Conservation (phyloP, 1,140 invertebrate genomes). For the Grapholita molesta region DNA sequence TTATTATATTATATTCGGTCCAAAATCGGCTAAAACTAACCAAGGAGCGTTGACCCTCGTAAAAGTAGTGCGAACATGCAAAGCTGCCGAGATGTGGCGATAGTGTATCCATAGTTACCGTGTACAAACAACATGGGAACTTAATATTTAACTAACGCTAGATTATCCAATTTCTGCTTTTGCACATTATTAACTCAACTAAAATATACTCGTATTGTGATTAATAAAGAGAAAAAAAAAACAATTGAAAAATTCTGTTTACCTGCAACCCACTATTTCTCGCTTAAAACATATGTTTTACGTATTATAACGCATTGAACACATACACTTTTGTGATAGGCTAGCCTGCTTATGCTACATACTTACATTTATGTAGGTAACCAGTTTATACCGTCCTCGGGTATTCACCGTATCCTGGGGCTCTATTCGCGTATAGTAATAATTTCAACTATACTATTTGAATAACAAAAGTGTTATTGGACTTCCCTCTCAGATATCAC, state of each 20-base stretch:
- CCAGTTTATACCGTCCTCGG: not conserved
- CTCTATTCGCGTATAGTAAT: not conserved
- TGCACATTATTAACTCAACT: not conserved
- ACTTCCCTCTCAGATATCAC: not conserved
- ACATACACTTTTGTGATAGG: not conserved
- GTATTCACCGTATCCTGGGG: not conserved
- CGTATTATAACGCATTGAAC: too few relatives aligned
- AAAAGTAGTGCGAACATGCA: conserved; percentile 26
- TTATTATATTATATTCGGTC: conserved; percentile 5
- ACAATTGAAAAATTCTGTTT: too few relatives aligned
- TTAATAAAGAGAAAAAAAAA: too few relatives aligned
- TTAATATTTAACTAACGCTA: conserved; percentile 7
- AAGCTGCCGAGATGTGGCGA: conserved; percentile 48
- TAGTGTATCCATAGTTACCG: conserved; percentile 52
- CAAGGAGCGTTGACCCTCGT: conserved; percentile 36
- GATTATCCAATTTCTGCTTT: not conserved
- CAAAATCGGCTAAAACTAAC: conserved; percentile 21
- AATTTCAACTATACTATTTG: too few relatives aligned
- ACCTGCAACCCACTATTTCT: too few relatives aligned
- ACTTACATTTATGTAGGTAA: not conserved
- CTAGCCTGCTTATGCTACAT: not conserved
- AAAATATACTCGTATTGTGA: not conserved
- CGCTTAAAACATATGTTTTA: too few relatives aligned
- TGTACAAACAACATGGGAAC: conserved; percentile 44
- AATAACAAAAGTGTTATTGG: too few relatives aligned